Evolutionary conservation across 2,888 invertebrate genomes (phyloP).

Genomic region (Homarus gammarus): DNA sequence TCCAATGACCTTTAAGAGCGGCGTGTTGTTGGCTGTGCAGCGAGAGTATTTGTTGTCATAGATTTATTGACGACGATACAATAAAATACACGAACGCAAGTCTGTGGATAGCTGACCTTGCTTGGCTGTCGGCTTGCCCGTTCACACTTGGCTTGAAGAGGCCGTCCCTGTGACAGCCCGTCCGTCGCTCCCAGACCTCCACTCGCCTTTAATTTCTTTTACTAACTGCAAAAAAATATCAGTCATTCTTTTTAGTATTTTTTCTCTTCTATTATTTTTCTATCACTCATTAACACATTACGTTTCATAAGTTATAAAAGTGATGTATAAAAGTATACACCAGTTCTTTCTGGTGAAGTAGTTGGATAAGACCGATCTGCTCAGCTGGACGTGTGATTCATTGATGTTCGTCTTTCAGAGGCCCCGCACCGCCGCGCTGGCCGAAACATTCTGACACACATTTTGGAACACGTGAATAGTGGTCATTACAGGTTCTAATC

Average conservation of each 20-base stretch:
- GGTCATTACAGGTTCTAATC: slow-evolving; percentile 71
- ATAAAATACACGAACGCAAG: slow-evolving; percentile 54
- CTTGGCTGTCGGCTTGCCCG: slow-evolving; percentile 67
- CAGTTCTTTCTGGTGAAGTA: slow-evolving; percentile 1
- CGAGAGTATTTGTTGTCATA: background rate
- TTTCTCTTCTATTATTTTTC: background rate
- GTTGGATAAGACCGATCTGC: slow-evolving; percentile 44
- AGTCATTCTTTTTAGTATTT: background rate
- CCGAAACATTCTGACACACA: slow-evolving; percentile 53
- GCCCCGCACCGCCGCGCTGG: slow-evolving; percentile 6
- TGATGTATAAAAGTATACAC: background rate
- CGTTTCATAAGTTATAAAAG: background rate
- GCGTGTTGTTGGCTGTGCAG: background rate
- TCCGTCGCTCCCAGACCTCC: slow-evolving; percentile 37
- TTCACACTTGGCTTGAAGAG: slow-evolving; percentile 69
- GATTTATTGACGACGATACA: slow-evolving; percentile 56
- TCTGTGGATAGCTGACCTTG: slow-evolving; percentile 57
- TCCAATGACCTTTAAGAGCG: background rate
- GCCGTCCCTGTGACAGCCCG: slow-evolving; percentile 55
- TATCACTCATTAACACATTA: background rate
- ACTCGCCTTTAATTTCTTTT: background rate
- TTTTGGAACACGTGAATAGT: slow-evolving; percentile 67
- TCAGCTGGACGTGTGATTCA: slow-evolving; percentile 47
- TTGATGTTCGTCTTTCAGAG: slow-evolving; percentile 46
- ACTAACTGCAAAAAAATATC: background rate